These are phyloP conservation scores for Nebria salina DNA, from an alignment of 2,888 invertebrate species.

Conservation along the genomic window DNA sequence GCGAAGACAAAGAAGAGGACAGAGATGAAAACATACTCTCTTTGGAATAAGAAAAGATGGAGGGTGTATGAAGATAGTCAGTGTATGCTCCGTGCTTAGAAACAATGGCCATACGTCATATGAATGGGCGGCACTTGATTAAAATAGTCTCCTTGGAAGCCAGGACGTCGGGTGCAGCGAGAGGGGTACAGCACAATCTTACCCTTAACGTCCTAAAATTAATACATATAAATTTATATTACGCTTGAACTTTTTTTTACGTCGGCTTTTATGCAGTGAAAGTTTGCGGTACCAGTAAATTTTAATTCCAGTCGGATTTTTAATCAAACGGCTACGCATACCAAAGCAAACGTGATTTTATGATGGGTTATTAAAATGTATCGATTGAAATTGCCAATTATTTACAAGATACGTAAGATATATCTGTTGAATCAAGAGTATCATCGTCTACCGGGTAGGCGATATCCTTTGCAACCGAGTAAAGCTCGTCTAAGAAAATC, in stretches of 20 bases:
- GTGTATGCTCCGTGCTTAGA: background rate
- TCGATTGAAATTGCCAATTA: background rate
- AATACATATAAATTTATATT: background rate
- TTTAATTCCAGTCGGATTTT: background rate
- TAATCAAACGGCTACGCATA: background rate
- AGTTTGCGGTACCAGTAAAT: background rate
- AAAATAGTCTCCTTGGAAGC: background rate
- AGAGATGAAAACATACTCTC: background rate
- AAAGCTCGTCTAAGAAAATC: too few relatives aligned
- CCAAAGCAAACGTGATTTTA: background rate
- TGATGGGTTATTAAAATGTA: background rate
- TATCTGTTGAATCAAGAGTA: too few relatives aligned
- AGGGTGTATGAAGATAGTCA: background rate
- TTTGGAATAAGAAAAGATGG: background rate
- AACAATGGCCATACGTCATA: background rate
- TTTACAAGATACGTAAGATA: background rate
- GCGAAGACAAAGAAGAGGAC: background rate
- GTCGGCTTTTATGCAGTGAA: background rate
- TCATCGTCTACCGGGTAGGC: too few relatives aligned
- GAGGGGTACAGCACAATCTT: background rate
- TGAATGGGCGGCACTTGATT: constrained; percentile 1
- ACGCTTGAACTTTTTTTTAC: background rate
- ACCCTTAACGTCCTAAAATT: background rate
- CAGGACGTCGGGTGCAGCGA: background rate
- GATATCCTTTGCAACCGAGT: too few relatives aligned